phyloP scores from a whole-genome alignment of 2,888 invertebrate species.

The Anoncus sp. region DNA sequence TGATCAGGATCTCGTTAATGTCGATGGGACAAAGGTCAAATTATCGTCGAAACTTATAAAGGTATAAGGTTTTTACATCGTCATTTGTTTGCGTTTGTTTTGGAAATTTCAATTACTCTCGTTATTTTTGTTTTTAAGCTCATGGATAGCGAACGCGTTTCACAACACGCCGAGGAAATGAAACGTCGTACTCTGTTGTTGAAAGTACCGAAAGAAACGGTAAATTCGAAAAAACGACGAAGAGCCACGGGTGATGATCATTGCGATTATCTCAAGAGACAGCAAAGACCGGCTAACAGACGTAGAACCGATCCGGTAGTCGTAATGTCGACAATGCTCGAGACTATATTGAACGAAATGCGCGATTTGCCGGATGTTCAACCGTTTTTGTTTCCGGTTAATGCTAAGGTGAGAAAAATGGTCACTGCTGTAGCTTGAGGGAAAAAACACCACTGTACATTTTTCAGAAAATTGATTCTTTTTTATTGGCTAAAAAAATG shows the following conservation, averaged over 20 bases:
- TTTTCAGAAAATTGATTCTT: too few species aligned
- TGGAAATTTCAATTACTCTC: background rate
- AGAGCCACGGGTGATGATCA: conserved; percentile 88
- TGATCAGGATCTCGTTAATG: conserved; percentile 94
- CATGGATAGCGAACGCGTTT: conserved; percentile 47
- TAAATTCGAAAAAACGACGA: conserved; percentile 87
- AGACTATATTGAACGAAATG: conserved; percentile 96
- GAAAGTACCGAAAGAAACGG: conserved; percentile 91
- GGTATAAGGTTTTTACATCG: conserved; percentile 80
- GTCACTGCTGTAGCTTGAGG: too few species aligned
- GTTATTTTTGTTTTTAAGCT: conserved; percentile 41
- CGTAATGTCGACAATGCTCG: conserved; percentile 95
- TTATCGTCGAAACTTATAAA: conserved; percentile 94
- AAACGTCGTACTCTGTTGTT: conserved; percentile 91
- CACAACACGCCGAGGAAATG: conserved; percentile 93
- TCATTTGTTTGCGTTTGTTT: background rate
- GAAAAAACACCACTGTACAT: too few species aligned
- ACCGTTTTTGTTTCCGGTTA: conserved; percentile 97
- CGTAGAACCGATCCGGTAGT: conserved; percentile 98
- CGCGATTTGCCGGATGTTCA: conserved; percentile 96
- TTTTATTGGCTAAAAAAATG: too few species aligned
- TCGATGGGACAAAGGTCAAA: conserved; percentile 97
- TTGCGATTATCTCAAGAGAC: conserved; percentile 95
- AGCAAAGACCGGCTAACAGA: conserved; percentile 93
- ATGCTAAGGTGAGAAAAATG: conserved; percentile 92